Base-by-base conservation (phyloP, 2,113 vertebrate genomes). In the Todiramphus chloris region DNA sequence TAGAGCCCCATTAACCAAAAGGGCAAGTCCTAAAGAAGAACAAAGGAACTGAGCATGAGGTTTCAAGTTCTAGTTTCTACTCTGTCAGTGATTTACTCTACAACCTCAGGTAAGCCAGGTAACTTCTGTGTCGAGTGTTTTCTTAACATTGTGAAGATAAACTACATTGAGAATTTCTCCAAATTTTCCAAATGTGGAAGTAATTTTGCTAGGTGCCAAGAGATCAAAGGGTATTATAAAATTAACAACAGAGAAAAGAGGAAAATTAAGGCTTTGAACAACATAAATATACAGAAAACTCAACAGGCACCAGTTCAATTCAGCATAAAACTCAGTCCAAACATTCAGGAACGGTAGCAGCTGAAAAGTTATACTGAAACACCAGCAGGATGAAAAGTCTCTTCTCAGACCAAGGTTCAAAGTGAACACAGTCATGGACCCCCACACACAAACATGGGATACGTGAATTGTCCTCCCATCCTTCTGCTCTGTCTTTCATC, bases 361-460 rank as follows among this genome's bases (percentile, higher is more conserved):
- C 16, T 87, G 51, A 81, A 63, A 87, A 56, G 16, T 33, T 67
- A 50, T 23, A 24, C 9, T 58, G 46, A 87, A 91, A 68, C 13
- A 37, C 35, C 91, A 60, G 24, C 8, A 60, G 20, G 55, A 63
- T 7, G 55, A 83, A 86, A 35, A 1, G 3, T 46, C 83, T 58
- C 31, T 78, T 21, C 44, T 60, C 46, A 31, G 2, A 7, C 6
- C 16, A 18, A 28, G 10, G 13, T 46, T 77, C 39, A 30, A 41
- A 68, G 13, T 24, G 43, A 28, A 31, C 15, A 7, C 21, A 37
- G 13, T 27, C 14, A 33, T 9, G 8, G 18, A 11, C 16, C 19
- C 9, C 16, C 8, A 31, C 16, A 10, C 10, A 13, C 0, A 58
- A 11, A 17, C 1, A 5, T 24, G 23, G 18, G 9, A 12, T 59